A percentile compares a stretch with the other conserved stretches of the same genome.
Conservation (phyloP, 2,888 invertebrate genomes). For the Pyrocoelia pectoralis region DNA sequence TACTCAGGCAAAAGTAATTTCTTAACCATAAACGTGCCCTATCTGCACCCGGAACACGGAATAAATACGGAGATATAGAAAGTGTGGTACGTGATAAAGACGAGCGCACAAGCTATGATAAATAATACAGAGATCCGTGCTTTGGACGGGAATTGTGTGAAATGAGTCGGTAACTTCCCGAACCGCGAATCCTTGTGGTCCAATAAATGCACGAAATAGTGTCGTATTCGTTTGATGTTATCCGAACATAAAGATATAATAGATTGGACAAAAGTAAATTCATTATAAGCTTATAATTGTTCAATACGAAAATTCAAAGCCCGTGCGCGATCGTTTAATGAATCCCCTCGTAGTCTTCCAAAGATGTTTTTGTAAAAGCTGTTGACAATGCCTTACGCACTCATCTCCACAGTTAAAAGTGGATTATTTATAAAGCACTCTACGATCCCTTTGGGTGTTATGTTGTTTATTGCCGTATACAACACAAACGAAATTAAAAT, state of each 20-base stretch:
- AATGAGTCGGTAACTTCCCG: conserved; percentile 31
- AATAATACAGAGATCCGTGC: conserved; percentile 53
- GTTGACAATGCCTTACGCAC: conserved; percentile 38
- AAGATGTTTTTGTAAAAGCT: conserved; percentile 39
- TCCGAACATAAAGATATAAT: not conserved
- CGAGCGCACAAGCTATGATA: conserved; percentile 50
- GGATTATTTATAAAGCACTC: conserved; percentile 29
- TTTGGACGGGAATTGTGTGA: conserved; percentile 40
- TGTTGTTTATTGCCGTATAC: not conserved
- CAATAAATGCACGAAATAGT: conserved; percentile 12
- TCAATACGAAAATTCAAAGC: not conserved
- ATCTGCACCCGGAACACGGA: conserved; percentile 41
- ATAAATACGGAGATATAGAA: conserved; percentile 52
- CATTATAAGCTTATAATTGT: not conserved
- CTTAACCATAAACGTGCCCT: conserved; percentile 42
- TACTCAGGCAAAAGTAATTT: conserved; percentile 37
- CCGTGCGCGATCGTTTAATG: too few species aligned
- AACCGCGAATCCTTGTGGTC: conserved; percentile 37
- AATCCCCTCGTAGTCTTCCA: conserved; percentile 32
- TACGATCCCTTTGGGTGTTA: conserved; percentile 7
- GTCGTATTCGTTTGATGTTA: conserved; percentile 8
- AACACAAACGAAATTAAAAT: not conserved
- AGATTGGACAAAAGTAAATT: not conserved
- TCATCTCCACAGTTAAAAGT: conserved; percentile 35
- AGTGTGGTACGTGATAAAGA: conserved; percentile 53